phyloP scores from a whole-genome alignment of 2,113 vertebrate species.

The Corythoichthys haematopterus region DNA sequence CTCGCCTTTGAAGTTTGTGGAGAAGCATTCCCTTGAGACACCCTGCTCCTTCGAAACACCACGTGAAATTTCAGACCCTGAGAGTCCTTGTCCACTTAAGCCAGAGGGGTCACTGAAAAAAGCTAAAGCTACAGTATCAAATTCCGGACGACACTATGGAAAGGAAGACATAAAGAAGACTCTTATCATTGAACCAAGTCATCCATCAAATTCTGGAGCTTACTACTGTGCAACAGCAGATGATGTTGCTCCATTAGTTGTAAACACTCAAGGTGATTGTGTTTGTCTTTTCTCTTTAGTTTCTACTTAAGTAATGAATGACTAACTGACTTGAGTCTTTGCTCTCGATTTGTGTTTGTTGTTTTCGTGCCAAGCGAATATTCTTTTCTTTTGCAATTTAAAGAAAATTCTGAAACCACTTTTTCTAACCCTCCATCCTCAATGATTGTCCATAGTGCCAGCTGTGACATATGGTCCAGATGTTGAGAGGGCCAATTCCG shows the following conservation, averaged over 20 bases:
- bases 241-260: slow-evolving; percentile 81
- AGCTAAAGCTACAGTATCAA: slow-evolving; percentile 73
- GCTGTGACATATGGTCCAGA: slow-evolving; percentile 52
- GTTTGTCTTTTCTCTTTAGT: slow-evolving; percentile 33
- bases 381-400: slow-evolving; percentile 4
- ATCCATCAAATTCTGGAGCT: slow-evolving; percentile 75
- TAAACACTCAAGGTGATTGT: slow-evolving; percentile 80
- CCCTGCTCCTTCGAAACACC: slow-evolving; percentile 40
- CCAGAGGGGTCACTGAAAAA: slow-evolving; percentile 73
- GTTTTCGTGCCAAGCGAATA: slow-evolving; percentile 23
- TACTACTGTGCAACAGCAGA: slow-evolving; percentile 86
- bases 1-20: slow-evolving; percentile 47
- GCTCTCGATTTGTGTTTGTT: slow-evolving; percentile 19
- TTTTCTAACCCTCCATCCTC: slow-evolving; percentile 29
- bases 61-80: slow-evolving; percentile 70
- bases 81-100: slow-evolving; percentile 34
- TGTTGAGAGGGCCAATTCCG: slow-evolving; percentile 51
- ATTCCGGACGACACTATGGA: slow-evolving; percentile 67
- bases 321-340: slow-evolving; percentile 46
- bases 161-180: slow-evolving; percentile 66
- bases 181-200: slow-evolving; percentile 77
- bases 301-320: slow-evolving; percentile 23
- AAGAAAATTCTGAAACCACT: slow-evolving; percentile 1
- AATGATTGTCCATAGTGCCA: slow-evolving; percentile 67
- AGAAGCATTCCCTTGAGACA: slow-evolving; percentile 56